These are phyloP conservation scores for Mycetomoellerius zeteki DNA, from an alignment of 1,140 invertebrate genomes.

Conservation along the genomic window DNA sequence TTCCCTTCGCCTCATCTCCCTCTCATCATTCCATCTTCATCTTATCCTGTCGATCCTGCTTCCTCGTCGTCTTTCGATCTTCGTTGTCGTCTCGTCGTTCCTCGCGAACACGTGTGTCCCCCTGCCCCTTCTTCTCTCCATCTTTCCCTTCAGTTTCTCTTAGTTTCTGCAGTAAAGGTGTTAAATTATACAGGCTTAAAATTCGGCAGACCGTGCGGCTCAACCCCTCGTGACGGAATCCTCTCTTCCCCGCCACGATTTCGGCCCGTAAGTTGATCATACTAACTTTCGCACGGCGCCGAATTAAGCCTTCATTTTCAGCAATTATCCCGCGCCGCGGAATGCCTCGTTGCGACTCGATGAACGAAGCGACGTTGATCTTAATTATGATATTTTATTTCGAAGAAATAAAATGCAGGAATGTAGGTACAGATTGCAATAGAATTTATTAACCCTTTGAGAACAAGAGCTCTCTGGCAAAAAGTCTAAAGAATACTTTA, in stretches of 20 bases:
- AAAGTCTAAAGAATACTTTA: too few relatives aligned
- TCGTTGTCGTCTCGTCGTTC: conserved; percentile 34
- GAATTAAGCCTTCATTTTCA: conserved; percentile 67
- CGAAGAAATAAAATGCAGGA: not conserved
- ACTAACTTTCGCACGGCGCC: conserved; percentile 68
- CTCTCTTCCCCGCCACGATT: conserved; percentile 58
- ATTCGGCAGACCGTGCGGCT: conserved; percentile 79
- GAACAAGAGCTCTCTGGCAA: too few relatives aligned
- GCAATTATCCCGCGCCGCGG: conserved; percentile 40
- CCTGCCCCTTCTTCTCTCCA: not conserved
- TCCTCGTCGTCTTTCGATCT: conserved; percentile 61
- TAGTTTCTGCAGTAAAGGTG: conserved; percentile 79
- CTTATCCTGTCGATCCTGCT: conserved; percentile 51
- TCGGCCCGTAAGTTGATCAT: conserved; percentile 68
- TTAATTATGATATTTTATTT: conserved; percentile 28
- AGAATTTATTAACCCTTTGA: not conserved
- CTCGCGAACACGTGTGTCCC: conserved; percentile 39
- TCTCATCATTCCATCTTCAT: conserved; percentile 28
- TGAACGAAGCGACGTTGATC: not conserved
- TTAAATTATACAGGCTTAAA: conserved; percentile 86
- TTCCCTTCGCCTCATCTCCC: conserved; percentile 40
- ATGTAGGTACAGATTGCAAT: not conserved
- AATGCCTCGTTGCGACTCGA: conserved; percentile 13
- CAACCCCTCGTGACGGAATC: conserved; percentile 62
- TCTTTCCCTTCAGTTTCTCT: conserved; percentile 71